Percentiles rank a stretch among this genome's conserved stretches.
Conservation (phyloP, 2,113 vertebrate genomes). For the Anhinga anhinga region DNA sequence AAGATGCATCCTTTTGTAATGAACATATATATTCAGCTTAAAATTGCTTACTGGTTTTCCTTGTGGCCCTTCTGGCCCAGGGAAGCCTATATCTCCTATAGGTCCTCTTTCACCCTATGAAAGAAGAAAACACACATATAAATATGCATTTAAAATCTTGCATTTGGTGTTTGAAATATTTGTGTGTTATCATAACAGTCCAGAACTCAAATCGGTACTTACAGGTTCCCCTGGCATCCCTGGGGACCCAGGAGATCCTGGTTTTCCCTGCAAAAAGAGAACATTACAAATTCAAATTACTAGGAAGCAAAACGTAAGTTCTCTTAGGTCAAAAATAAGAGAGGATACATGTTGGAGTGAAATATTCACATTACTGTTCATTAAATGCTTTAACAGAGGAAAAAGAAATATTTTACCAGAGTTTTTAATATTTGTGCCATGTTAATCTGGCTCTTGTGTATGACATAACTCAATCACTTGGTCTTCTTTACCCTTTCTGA, state of each 20-base stretch:
- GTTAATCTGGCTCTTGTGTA: not conserved
- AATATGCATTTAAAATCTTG: not conserved
- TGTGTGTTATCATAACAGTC: not conserved
- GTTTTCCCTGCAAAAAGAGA: constrained; percentile 85
- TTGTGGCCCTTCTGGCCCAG: constrained; percentile 91
- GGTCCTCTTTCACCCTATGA: constrained; percentile 91
- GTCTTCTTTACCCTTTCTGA: not conserved
- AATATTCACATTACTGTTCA: not conserved
- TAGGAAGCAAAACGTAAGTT: not conserved
- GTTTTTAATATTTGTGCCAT: not conserved
- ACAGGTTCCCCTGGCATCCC: constrained; percentile 93
- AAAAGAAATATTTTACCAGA: not conserved
- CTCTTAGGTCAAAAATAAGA: not conserved
- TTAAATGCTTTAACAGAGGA: not conserved
- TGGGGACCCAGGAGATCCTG: constrained; percentile 82
- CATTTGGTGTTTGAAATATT: not conserved
- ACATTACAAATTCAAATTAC: not conserved
- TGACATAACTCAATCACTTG: not conserved
- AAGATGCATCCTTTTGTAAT: not conserved
- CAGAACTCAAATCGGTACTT: constrained; percentile 66
- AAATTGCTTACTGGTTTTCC: constrained; percentile 86
- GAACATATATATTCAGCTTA: not conserved
- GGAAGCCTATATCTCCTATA: constrained; percentile 92
- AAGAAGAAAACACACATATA: not conserved
- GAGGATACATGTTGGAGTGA: not conserved